Conservation (phyloP, 2,113 vertebrate species). For the Stercorarius parasiticus region DNA sequence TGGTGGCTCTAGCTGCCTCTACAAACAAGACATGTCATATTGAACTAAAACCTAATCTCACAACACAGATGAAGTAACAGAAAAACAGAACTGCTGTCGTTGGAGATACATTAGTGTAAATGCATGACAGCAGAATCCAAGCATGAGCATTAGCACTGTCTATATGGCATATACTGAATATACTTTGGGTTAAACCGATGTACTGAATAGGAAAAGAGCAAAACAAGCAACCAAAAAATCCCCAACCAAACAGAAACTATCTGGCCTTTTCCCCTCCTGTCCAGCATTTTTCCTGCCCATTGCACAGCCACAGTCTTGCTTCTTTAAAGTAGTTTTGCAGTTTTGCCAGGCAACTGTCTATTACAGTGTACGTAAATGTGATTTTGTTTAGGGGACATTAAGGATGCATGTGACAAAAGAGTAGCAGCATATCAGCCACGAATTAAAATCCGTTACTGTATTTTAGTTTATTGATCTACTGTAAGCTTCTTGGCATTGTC, state of each 20-base stretch:
- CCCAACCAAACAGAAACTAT: background rate
- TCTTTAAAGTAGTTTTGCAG: background rate
- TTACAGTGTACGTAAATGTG: background rate
- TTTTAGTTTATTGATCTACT: constrained; percentile 73
- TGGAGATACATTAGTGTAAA: background rate
- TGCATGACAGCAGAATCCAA: background rate
- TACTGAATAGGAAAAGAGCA: background rate
- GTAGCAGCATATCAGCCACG: constrained; percentile 19
- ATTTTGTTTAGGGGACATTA: constrained; percentile 15
- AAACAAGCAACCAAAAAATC: background rate
- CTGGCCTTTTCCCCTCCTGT: background rate
- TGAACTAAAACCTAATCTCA: background rate
- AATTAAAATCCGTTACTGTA: constrained; percentile 75
- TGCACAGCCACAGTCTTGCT: background rate
- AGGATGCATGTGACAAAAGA: constrained; percentile 26
- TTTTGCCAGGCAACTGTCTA: background rate
- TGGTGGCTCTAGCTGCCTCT: background rate
- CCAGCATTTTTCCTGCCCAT: background rate
- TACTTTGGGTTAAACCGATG: background rate
- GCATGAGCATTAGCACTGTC: background rate
- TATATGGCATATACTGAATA: background rate
- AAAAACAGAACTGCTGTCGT: background rate
- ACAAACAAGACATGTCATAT: background rate
- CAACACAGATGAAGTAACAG: background rate
- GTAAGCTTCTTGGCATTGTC: constrained; percentile 57